These are phyloP conservation scores for Protula sp. DNA, from an alignment of 2,888 invertebrate genomes.

Conservation along the genomic window DNA sequence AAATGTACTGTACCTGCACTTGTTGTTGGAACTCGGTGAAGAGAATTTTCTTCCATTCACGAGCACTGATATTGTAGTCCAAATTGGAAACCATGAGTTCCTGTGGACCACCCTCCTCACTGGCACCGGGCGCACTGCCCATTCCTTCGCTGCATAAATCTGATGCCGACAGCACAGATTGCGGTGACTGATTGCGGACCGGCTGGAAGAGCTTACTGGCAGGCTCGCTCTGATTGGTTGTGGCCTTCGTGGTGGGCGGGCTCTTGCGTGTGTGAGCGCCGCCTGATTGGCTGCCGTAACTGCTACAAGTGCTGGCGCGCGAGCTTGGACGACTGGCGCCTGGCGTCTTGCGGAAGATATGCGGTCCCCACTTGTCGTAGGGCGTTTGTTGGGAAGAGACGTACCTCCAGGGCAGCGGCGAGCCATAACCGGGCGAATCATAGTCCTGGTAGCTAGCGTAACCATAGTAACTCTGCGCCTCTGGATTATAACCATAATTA, in stretches of 20 bases:
- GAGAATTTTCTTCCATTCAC: constrained; percentile 65
- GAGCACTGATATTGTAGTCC: constrained; percentile 65
- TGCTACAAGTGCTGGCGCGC: not conserved
- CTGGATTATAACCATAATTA: too few relatives aligned
- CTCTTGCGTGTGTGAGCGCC: not conserved
- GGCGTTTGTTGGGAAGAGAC: too few relatives aligned
- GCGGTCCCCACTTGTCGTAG: too few relatives aligned
- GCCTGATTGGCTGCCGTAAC: not conserved
- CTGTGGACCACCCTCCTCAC: constrained; percentile 20
- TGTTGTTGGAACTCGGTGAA: constrained; percentile 64
- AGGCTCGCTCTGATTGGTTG: too few relatives aligned
- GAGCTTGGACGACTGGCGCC: constrained; percentile 21
- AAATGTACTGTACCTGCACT: too few relatives aligned
- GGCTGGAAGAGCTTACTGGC: constrained; percentile 1
- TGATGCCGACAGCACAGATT: constrained; percentile 2
- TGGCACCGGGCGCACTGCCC: not conserved
- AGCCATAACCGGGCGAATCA: too few relatives aligned
- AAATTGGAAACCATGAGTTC: constrained; percentile 62
- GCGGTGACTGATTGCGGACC: not conserved
- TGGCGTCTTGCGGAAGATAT: constrained; percentile 27
- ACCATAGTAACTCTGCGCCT: too few relatives aligned
- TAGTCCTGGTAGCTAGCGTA: too few relatives aligned
- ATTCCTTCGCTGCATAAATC: constrained; percentile 6
- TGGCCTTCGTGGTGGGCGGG: not conserved
- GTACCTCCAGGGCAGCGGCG: too few relatives aligned